Base-by-base conservation (phyloP, 92 coral and sea anemone genomes). In the Porites evermanni region DNA sequence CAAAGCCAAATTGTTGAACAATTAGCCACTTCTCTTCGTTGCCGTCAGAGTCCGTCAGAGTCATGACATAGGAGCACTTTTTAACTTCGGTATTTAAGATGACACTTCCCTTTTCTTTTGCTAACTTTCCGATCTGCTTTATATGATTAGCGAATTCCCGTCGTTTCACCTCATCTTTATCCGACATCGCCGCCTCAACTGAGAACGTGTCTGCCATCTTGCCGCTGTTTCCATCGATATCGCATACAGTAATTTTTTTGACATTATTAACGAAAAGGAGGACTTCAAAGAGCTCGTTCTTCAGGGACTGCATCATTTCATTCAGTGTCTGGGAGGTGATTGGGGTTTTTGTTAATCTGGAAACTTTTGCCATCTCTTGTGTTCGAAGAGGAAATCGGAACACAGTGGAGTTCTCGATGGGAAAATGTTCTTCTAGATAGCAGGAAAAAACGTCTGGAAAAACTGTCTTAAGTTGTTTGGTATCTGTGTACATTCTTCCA, bases 261-360 rank as follows among this genome's bases (percentile, higher is more conserved):
- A 95, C 92, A 71, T 88, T 87, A 79, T 93, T 95, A 9, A 95
- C 92, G 75, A 95, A 95, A 44, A 95, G 90, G 38, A 95, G 84
- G 13, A 83, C 84, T 63, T 91, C 92, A 51, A 87, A 86, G 67
- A 93, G 77, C 75, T 95, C 96, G 26, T 76, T 29, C 78, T 89
- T 26, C 24, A 95, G 91, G 1, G 71, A 82, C 6, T 72, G 52
- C 84, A 95, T 53, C 79, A 95, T 89, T 12, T 38, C 1, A n/a
- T 78, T 78, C 56, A 95, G 70, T 11, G 67, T 72, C 12, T 84
- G 70, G 0, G 66, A 9, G 10, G 85, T 84, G 59, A 91, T 60
- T 0, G 88, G 47, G 21, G 23, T 67, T 13, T 2, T 58, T 4
- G 87, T 81, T 63, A 88, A 73, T 14, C 58, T 70, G 10, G 87